Base-by-base conservation (phyloP, 2,888 invertebrate genomes). In the Rhagonycha fulva region DNA sequence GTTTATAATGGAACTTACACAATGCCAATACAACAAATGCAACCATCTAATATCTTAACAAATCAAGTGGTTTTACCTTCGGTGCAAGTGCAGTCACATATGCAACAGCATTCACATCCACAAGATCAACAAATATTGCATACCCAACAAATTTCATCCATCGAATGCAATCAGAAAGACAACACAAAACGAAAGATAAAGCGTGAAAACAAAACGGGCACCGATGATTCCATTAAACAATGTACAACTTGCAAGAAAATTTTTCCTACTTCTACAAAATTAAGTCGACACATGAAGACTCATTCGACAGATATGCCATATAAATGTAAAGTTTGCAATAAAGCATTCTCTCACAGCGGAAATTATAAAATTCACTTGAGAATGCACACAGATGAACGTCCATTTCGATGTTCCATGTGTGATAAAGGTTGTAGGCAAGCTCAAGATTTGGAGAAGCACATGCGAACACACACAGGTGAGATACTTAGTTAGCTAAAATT, bases 381-480 rank as follows among this genome's bases (percentile, higher is more conserved):
- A 67, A 88, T 87, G 85, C 88, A 88, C 76, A 87, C 86, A 19
- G 86, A 87, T 71, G 88, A 88, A 77, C 84, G 87, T 76, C 89
- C 89, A 5, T 89, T 87, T 81, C 83, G 85, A 30, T 89, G 89
- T 82, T 83, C 85, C 3, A 85, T 88, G 14, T 89, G 89, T 80
- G 84, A 85, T 76, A 89, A 88, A 80, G 87, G 87, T 9, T 89
- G 88, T 81, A 81, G 88, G 26, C 89, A 89, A 77, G 87, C 88
- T 10, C 88, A 88, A 74, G 89, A 89, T 82, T 83, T 89, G 68
- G 88, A 89, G 47, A 89, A 89, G 76, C 89, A 89, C 80, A 86
- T 88, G 85, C 82, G 88, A 75, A 88, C 88, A 11, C 89, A 89
- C 82, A 89, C 88, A 71, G 89, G 89, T 86, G 78, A 47, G 19